Conservation (phyloP, 2,888 invertebrate species). For the Diarsia brunnea region DNA sequence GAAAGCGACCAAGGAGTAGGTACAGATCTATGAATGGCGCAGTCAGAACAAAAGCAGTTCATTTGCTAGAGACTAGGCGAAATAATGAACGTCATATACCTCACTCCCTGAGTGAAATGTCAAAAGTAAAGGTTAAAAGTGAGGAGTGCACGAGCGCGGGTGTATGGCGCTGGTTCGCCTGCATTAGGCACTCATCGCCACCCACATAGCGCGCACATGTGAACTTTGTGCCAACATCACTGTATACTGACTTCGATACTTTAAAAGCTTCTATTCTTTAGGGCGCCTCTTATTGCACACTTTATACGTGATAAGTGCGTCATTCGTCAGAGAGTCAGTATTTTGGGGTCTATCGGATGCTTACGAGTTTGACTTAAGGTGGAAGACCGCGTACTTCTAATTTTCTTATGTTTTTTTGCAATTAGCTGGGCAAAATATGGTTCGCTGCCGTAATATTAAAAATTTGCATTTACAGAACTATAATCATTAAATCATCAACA, state of each 20-base stretch:
- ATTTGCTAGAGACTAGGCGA: conserved; percentile 85
- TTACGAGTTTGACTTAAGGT: not conserved
- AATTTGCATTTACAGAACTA: too few species aligned
- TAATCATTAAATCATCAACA: too few species aligned
- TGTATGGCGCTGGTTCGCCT: conserved; percentile 53
- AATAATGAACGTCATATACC: conserved; percentile 85
- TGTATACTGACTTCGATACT: conserved; percentile 30
- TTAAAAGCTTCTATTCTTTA: conserved; percentile 32
- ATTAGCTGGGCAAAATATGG: too few species aligned
- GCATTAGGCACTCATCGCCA: conserved; percentile 56
- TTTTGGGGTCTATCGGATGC: not conserved
- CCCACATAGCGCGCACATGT: conserved; percentile 48
- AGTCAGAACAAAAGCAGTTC: conserved; percentile 86
- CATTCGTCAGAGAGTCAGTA: not conserved
- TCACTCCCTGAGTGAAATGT: conserved; percentile 81
- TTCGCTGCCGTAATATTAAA: too few species aligned
- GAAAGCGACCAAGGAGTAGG: conserved; percentile 83
- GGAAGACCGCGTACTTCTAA: too few species aligned
- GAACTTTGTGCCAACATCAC: conserved; percentile 25
- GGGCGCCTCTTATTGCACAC: not conserved
- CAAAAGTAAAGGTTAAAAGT: conserved; percentile 88
- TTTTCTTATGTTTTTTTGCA: too few species aligned
- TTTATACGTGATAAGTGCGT: not conserved
- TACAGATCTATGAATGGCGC: conserved; percentile 79
- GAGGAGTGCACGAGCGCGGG: conserved; percentile 76